Percentiles rank a stretch among this genome's conserved stretches.
Conservation (phyloP, 2,888 invertebrate species). For the Habrosyne pyritoides region DNA sequence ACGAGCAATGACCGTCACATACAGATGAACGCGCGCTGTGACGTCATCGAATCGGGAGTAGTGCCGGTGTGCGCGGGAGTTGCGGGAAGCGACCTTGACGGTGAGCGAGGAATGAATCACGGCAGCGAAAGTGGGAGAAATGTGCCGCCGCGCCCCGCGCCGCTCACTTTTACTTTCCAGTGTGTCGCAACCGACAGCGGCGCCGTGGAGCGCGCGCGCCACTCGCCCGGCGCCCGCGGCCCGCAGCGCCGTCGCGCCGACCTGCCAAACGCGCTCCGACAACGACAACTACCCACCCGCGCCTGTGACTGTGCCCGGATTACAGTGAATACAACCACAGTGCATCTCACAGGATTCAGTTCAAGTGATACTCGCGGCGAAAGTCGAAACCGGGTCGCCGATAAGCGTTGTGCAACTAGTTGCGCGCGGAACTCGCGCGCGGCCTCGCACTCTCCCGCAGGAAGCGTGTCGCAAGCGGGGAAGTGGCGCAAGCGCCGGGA, state of each 20-base stretch:
- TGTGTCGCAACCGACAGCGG: constrained; percentile 80
- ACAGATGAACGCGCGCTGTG: constrained; percentile 29
- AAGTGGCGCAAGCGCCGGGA: constrained; percentile 81
- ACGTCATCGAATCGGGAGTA: constrained; percentile 43
- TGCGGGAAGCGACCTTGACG: constrained; percentile 78
- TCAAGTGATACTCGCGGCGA: constrained; percentile 69
- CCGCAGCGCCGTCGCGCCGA: constrained; percentile 80
- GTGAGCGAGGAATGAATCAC: constrained; percentile 69
- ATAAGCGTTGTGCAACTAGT: constrained; percentile 74
- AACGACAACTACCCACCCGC: constrained; percentile 36
- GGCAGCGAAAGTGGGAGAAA: constrained; percentile 83
- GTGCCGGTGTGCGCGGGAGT: constrained; percentile 56
- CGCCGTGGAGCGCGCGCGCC: constrained; percentile 72
- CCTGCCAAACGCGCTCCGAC: constrained; percentile 51
- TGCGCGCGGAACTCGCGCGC: constrained; percentile 74
- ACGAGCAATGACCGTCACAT: constrained; percentile 25
- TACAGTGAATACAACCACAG: constrained; percentile 74
- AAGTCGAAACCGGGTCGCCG: constrained; percentile 75
- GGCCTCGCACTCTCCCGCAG: constrained; percentile 81
- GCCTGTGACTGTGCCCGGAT: constrained; percentile 73
- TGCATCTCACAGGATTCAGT: constrained; percentile 75
- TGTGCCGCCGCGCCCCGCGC: constrained; percentile 76
- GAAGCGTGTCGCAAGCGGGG: constrained; percentile 80
- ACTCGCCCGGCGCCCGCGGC: constrained; percentile 83
- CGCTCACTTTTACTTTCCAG: constrained; percentile 82